Conservation (phyloP, 2,888 invertebrate species). For the Heliconius hortense region DNA sequence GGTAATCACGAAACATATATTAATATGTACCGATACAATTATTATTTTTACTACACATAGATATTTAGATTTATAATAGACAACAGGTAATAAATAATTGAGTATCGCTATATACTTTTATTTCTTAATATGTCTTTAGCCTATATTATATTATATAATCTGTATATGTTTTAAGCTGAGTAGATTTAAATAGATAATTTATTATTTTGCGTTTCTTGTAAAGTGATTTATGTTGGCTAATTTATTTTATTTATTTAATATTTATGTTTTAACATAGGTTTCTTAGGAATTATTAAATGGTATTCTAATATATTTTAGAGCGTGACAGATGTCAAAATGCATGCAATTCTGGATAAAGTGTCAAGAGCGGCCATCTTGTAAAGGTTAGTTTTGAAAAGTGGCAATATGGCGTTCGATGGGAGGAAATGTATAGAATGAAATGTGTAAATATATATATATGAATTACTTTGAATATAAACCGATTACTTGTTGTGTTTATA, state of each 20-base stretch:
- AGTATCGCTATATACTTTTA: slow-evolving; percentile 26
- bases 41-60: slow-evolving; percentile 23
- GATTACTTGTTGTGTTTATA: background rate
- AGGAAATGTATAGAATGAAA: slow-evolving; percentile 9
- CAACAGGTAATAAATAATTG: slow-evolving; percentile 5
- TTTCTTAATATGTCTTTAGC: background rate
- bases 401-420: slow-evolving; percentile 52
- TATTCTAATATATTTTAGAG: slow-evolving; percentile 69
- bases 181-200: slow-evolving; percentile 21
- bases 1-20: slow-evolving; percentile 26
- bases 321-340: slow-evolving; percentile 77
- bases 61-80: slow-evolving; percentile 17
- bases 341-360: slow-evolving; percentile 73
- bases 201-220: slow-evolving; percentile 29
- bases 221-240: slow-evolving; percentile 24
- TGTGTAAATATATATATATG: background rate
- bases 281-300: slow-evolving; percentile 40
- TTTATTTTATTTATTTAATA: slow-evolving; percentile 24
- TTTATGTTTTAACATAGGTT: slow-evolving; percentile 34
- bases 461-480: background rate
- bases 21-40: slow-evolving; percentile 17
- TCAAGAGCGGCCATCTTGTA: slow-evolving; percentile 70
- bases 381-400: slow-evolving; percentile 71
- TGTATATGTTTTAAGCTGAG: slow-evolving; percentile 21
- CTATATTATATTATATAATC: slow-evolving; percentile 20